Conservation (phyloP, 2,888 invertebrate genomes). For the Nomada fucata region DNA sequence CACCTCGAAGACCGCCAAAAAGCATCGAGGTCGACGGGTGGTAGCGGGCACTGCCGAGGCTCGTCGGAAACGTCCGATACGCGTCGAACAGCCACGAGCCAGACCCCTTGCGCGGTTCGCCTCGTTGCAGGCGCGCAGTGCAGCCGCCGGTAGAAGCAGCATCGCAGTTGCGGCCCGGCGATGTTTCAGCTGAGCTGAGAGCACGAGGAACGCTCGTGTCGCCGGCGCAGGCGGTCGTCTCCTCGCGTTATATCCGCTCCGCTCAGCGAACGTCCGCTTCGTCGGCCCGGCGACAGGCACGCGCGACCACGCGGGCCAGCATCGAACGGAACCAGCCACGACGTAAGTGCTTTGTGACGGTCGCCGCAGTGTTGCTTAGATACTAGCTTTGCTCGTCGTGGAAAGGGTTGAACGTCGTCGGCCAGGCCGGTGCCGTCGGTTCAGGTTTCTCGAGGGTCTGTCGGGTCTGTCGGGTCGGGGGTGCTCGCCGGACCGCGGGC, state of each 20-base stretch:
- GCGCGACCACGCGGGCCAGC: not conserved
- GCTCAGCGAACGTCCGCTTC: not conserved
- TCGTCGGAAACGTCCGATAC: conserved; percentile 44
- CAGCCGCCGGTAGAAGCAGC: conserved; percentile 67
- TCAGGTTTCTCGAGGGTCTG: no score
- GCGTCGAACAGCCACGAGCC: conserved; percentile 47
- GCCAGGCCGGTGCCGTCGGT: no score
- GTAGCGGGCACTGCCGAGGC: conserved; percentile 37
- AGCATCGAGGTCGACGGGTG: conserved; percentile 52
- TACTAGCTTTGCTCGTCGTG: not conserved
- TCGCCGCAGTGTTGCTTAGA: conserved; percentile 24
- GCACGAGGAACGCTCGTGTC: conserved; percentile 65
- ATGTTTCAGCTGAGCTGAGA: conserved; percentile 67
- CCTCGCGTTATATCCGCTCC: conserved; percentile 2
- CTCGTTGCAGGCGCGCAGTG: conserved; percentile 70
- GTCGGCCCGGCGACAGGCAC: not conserved
- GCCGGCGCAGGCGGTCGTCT: conserved; percentile 41
- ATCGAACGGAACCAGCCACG: conserved; percentile 19
- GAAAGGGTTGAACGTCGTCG: no score
- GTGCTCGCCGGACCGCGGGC: no score
- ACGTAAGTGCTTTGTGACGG: conserved; percentile 45
- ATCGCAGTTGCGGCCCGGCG: conserved; percentile 66
- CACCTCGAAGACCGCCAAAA: conserved; percentile 62
- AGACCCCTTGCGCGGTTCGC: conserved; percentile 61
- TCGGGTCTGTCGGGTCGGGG: no score